phyloP scores from a whole-genome alignment of 2,113 vertebrate species.

The Noctilio leporinus region DNA sequence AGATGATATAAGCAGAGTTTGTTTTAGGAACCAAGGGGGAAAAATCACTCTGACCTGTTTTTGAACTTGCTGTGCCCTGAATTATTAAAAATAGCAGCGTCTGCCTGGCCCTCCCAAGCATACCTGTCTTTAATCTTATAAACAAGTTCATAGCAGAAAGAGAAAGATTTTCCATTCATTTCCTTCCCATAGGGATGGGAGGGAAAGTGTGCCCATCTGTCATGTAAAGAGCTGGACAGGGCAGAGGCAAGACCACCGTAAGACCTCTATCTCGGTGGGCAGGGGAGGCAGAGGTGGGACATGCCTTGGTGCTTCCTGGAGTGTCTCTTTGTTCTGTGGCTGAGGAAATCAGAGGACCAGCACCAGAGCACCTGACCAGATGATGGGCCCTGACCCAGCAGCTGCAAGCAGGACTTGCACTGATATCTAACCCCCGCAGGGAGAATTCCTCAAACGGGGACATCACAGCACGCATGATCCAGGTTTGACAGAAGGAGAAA shows the following conservation, averaged over 20 bases:
- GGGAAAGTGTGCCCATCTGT: background rate
- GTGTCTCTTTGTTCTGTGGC: background rate
- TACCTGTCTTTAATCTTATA: conserved; percentile 53
- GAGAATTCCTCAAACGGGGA: background rate
- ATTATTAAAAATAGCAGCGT: conserved; percentile 30
- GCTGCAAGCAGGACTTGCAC: rapidly evolving
- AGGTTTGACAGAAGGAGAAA: background rate
- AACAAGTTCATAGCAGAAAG: conserved; percentile 38
- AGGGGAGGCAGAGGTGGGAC: background rate
- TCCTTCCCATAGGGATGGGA: background rate
- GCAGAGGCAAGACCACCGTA: background rate
- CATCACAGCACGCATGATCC: background rate
- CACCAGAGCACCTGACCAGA: background rate
- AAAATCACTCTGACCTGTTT: conserved; percentile 16
- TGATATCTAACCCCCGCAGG: too few species aligned
- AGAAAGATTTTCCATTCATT: conserved; percentile 10
- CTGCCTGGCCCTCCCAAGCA: background rate
- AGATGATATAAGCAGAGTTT: background rate
- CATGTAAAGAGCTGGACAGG: background rate
- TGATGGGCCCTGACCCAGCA: background rate
- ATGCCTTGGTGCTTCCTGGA: background rate
- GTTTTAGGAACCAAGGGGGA: background rate
- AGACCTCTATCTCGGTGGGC: background rate
- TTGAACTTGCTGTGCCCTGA: conserved; percentile 7
- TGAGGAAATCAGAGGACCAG: background rate